These are phyloP conservation scores for Amblyopsis rosae DNA, from an alignment of 2,113 vertebrate species.

Conservation along the genomic window DNA sequence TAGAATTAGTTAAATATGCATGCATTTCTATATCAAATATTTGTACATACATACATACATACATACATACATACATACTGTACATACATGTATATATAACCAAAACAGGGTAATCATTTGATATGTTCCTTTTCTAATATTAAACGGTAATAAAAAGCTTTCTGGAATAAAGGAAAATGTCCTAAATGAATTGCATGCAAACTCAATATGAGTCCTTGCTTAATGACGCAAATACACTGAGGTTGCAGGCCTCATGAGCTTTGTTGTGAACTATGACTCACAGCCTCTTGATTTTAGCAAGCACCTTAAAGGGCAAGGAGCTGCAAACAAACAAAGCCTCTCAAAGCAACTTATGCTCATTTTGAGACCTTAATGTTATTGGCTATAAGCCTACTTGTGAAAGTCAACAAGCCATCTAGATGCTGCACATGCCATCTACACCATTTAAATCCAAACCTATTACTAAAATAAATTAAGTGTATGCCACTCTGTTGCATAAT, in stretches of 20 bases:
- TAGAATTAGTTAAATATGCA: not conserved
- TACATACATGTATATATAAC: not conserved
- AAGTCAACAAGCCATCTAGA: no score
- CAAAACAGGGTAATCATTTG: not conserved
- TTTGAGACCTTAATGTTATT: no score
- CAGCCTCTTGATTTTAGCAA: conserved; percentile 54
- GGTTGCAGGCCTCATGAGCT: conserved; percentile 36
- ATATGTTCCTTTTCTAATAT: not conserved
- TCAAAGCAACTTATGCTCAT: not conserved
- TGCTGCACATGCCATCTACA: no score
- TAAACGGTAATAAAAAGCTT: not conserved
- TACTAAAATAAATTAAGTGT: not conserved
- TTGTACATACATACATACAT: no score
- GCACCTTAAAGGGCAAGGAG: conserved; percentile 43
- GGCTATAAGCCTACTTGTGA: no score
- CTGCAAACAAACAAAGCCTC: conserved; percentile 38
- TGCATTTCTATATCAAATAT: not conserved
- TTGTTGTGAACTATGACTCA: conserved; percentile 61
- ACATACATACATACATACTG: no score
- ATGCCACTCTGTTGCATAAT: no score
- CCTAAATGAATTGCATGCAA: conserved; percentile 22
- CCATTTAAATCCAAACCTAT: not conserved
- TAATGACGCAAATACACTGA: conserved; percentile 49
- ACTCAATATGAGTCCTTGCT: conserved; percentile 34
- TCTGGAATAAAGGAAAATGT: not conserved